Base-by-base conservation (phyloP, 30 jellyfish, hydroid and myxozoan genomes). In the Aurelia coerulea region DNA sequence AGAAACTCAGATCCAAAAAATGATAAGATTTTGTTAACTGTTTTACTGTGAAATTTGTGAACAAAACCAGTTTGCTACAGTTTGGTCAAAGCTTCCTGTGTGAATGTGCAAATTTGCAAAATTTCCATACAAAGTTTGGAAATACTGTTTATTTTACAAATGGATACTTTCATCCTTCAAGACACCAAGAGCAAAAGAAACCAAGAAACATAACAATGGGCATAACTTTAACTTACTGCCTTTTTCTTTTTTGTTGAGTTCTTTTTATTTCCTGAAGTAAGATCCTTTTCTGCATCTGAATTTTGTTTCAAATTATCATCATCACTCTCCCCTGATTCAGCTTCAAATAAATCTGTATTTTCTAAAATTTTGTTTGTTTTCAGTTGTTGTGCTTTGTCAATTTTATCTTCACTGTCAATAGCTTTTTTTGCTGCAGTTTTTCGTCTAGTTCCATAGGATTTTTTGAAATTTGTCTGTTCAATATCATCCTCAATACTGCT, bases 301-400 rank as follows among this genome's bases (percentile, higher is more conserved):
- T 46, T 46, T 7, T 46, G 56, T 46, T 46, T 46, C 56, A 46
- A 46, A 68, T 68, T 56, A n/a, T 56, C 65, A 35, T 72, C 71
- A 65, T 35, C 74, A 51, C 79, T 74, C 0, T 70, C 76, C 23
- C 62, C 79, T 17, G 85, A 56, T 35, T 69, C 92, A 14, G 85
- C 92, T 69, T 83, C 92, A 69, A 83, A 71, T 66, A 83, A 70
- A 54, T 71, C 92, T 32, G 60, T 65, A 50, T 80, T 69, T 18
- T 52, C 73, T 12, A 69, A 33, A 14, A 83, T 69, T 37, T 65
- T 39, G 11, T 51, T 58, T 42, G 92, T 69, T 17, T 83, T 74
- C 37, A 29, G 23, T 34, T 69, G 52, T 50, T 83, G 85, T 15
- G 19, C 78, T 34, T 83, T 56, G 12, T 80, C 90, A 46, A 10